Conservation (phyloP, 2,797 vertebrate species). For the Semotilus atromaculatus region DNA sequence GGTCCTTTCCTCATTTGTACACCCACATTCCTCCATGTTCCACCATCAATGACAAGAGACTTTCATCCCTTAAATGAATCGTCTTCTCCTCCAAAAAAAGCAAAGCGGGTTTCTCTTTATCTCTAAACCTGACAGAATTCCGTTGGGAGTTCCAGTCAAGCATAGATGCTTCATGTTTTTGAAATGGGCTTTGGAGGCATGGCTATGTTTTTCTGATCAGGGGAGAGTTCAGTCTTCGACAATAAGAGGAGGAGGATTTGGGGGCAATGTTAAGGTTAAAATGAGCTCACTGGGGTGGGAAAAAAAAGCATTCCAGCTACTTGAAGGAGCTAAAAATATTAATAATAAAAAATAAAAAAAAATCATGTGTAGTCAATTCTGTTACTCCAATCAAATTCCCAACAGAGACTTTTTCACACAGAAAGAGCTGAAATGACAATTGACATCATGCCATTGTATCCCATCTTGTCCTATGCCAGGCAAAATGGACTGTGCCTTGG, state of each 20-base stretch:
- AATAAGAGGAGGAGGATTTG: slow-evolving; percentile 9
- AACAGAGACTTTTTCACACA: slow-evolving; percentile 15
- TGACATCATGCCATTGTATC: background rate
- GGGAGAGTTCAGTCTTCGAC: slow-evolving; percentile 1
- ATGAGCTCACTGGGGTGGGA: slow-evolving; percentile 45
- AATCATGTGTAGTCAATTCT: background rate
- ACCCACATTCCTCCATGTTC: slow-evolving; percentile 42
- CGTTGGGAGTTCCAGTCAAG: slow-evolving; percentile 57
- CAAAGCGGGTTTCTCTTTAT: slow-evolving; percentile 30
- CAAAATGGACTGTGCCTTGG: background rate
- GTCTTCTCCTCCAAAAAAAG: slow-evolving; percentile 7
- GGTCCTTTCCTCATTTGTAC: background rate
- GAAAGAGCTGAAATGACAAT: background rate
- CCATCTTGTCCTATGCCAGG: background rate
- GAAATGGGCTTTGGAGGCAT: slow-evolving; percentile 63
- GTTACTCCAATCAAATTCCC: slow-evolving; percentile 23
- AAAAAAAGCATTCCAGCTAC: slow-evolving; percentile 25
- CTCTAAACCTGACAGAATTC: slow-evolving; percentile 25
- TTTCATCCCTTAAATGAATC: slow-evolving; percentile 25
- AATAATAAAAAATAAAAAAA: background rate
- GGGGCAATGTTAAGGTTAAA: slow-evolving; percentile 25
- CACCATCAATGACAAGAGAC: slow-evolving; percentile 48
- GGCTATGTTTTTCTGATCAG: slow-evolving; percentile 40
- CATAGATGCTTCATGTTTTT: slow-evolving; percentile 67
- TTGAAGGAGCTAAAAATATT: slow-evolving; percentile 28